Conservation (phyloP, 92 coral and sea anemone species). For the Actinostola sp. region DNA sequence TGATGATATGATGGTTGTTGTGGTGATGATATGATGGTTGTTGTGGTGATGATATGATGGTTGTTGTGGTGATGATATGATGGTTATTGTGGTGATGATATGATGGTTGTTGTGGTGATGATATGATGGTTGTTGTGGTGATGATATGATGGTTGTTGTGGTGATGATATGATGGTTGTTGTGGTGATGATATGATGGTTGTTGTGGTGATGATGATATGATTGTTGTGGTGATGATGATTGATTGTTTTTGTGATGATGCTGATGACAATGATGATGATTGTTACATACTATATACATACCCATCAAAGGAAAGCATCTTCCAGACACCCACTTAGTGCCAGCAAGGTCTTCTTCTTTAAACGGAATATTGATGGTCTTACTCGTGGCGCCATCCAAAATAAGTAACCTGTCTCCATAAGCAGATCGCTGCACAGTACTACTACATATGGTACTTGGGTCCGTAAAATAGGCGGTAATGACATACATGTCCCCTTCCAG, state of each 20-base stretch:
- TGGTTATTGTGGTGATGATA: no score
- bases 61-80: no score
- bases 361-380: constrained; percentile 62
- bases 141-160: neutral
- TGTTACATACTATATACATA: constrained; percentile 33
- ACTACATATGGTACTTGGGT: constrained; percentile 75
- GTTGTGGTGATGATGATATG: neutral
- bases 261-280: constrained; percentile 25
- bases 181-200: neutral
- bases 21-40: no score
- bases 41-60: no score
- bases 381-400: constrained; percentile 72
- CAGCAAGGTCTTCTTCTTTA: constrained; percentile 64
- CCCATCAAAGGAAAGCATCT: constrained; percentile 81
- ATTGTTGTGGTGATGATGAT: neutral
- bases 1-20: no score
- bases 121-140: neutral
- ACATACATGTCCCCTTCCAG: constrained; percentile 80
- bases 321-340: constrained; percentile 79
- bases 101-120: no score
- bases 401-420: constrained; percentile 78
- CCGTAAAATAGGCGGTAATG: constrained; percentile 88
- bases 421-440: constrained; percentile 41
- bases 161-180: neutral
- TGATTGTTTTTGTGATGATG: constrained; percentile 34